Conservation (phyloP, 2,888 invertebrate species). For the Volucella zonaria region DNA sequence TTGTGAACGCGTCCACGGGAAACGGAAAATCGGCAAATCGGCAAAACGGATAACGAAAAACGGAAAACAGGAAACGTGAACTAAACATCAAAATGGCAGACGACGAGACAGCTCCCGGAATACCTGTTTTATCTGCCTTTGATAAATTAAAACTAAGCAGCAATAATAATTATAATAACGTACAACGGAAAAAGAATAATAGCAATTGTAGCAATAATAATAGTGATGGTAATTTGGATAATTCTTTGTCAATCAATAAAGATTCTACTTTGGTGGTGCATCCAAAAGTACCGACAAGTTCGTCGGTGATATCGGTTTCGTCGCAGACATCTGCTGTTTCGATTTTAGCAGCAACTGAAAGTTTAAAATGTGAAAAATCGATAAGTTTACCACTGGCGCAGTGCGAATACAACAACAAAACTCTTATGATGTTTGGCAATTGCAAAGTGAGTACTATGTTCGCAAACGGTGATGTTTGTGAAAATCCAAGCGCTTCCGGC, state of each 20-base stretch:
- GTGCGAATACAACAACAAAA: conserved; percentile 52
- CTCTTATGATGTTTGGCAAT: conserved; percentile 44
- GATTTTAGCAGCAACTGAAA: conserved; percentile 27
- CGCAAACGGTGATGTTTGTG: conserved; percentile 19
- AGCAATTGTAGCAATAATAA: conserved; percentile 37
- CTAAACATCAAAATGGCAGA: conserved; percentile 58
- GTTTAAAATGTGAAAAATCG: conserved; percentile 64
- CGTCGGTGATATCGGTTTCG: conserved; percentile 20
- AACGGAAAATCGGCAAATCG: conserved; percentile 6
- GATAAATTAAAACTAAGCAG: conserved; percentile 64
- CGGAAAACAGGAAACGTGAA: conserved; percentile 2
- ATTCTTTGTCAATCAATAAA: conserved; percentile 50
- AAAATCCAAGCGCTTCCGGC: conserved; percentile 46
- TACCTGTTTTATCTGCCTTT: conserved; percentile 55
- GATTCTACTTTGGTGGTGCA: conserved; percentile 14
- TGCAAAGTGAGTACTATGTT: conserved; percentile 36
- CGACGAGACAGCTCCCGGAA: conserved; percentile 45
- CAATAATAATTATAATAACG: conserved; percentile 47
- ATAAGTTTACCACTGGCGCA: conserved; percentile 54
- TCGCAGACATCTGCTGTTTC: conserved; percentile 35
- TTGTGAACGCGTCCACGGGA: conserved; percentile 33
- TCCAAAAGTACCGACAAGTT: conserved; percentile 41
- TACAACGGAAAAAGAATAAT: not conserved
- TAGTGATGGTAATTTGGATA: conserved; percentile 33
- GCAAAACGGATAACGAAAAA: conserved; percentile 9